Conservation (phyloP, 2,888 invertebrate species). For the Tenthredo amoena region DNA sequence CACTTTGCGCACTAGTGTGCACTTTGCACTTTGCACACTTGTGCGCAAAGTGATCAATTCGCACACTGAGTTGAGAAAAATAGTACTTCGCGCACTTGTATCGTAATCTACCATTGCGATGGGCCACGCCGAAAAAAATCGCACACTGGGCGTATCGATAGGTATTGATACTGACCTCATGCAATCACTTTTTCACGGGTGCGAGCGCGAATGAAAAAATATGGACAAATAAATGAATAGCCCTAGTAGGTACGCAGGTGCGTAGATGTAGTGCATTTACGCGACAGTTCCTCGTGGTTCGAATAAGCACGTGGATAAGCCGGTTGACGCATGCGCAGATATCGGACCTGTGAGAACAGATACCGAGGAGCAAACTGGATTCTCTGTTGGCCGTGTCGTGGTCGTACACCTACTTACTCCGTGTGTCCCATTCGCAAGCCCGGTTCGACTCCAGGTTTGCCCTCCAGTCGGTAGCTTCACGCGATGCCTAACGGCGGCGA, state of each 20-base stretch:
- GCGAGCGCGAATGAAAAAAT: too few species aligned
- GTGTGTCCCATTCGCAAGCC: constrained; percentile 36
- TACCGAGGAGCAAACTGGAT: constrained; percentile 43
- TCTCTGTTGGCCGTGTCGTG: constrained; percentile 13
- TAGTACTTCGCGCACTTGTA: too few species aligned
- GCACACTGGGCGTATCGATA: too few species aligned
- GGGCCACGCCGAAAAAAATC: too few species aligned
- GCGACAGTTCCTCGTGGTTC: constrained; percentile 16
- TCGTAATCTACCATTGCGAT: too few species aligned
- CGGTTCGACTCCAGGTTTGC: constrained; percentile 49
- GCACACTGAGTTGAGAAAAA: too few species aligned
- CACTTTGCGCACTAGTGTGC: too few species aligned
- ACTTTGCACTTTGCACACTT: too few species aligned
- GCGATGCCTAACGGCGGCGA: constrained; percentile 63
- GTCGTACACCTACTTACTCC: neutral
- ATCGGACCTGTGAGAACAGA: neutral
- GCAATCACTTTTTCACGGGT: too few species aligned
- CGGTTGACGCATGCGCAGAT: constrained; percentile 56
- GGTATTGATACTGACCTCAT: too few species aligned
- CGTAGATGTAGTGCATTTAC: neutral
- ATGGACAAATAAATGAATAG: too few species aligned
- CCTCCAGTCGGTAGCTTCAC: constrained; percentile 66
- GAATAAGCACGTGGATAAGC: constrained; percentile 27
- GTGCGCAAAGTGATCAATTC: too few species aligned
- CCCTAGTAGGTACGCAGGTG: neutral